Base-by-base conservation (phyloP, 2,113 vertebrate species). In the Triplophysa dalaica region DNA sequence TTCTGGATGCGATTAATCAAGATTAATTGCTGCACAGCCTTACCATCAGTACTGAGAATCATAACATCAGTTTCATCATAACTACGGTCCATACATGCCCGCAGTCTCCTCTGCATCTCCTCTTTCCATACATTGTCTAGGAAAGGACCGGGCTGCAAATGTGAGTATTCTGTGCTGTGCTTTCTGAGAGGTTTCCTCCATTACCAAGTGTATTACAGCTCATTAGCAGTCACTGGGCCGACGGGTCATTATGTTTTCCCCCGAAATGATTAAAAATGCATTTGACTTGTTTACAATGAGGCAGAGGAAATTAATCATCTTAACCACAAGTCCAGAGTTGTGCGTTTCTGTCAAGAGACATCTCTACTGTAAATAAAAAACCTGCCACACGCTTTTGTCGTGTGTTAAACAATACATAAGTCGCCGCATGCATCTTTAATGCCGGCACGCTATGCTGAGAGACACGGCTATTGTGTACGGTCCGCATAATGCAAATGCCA, bases 321-420 rank as follows among this genome's bases (percentile, higher is more conserved):
- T 67, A 61, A 11, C 65, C 9, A 14, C 22, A 58, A 21, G 68
- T 77, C 62, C 54, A 68, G 24, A 43, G 58, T 78, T 62, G 24
- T 81, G 54, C 73, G 62, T 81, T 84, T 77, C 41, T 81, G 82
- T 78, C 78, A 73, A 56, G 12, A 65, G 78, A 63, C 61, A n/a
- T 77, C 69, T 73, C 65, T 80, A 72, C 66, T 67, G 82, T 80
- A 80, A 83, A 80, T 64, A n/a, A n/a, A n/a, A n/a, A n/a, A 73
- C 26, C 22, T 29, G 29, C 14, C 0, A 2, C 8, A 13, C 48
- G 7, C 33, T 65, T 69, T 9, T 45, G 43, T 72, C 33, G 13
- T 64, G 50, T 22, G 10, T 45, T 73, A 61, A 43, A 76, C 19
- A 14, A 68, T 7, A 1, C 66, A 0, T 54, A 54, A 78, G 17